phyloP scores from a whole-genome alignment of 2,113 vertebrate species.

The Atlantisia rogersi region DNA sequence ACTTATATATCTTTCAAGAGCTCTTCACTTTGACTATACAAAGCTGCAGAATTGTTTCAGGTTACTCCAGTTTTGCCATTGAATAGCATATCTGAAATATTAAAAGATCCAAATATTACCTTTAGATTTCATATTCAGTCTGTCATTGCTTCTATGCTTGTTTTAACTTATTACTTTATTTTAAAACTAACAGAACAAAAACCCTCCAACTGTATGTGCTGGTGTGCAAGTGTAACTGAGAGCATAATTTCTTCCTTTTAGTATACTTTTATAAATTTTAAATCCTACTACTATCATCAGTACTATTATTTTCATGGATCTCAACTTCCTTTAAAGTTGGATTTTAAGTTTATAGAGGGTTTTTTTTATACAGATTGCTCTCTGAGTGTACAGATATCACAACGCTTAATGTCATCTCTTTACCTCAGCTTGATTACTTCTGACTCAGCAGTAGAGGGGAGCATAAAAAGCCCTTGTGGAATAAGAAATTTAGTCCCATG shows the following conservation, averaged over 20 bases:
- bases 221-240: background rate
- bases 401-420: background rate
- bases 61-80: background rate
- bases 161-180: background rate
- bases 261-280: background rate
- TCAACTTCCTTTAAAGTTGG: background rate
- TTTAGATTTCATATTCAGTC: background rate
- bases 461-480: background rate
- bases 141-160: background rate
- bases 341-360: background rate
- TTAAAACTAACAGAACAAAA: background rate
- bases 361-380: background rate
- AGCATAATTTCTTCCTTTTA: background rate
- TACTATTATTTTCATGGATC: background rate
- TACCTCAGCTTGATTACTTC: background rate
- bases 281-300: background rate
- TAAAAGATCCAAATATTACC: background rate
- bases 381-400: background rate
- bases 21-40: background rate
- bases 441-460: background rate
- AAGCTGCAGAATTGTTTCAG: background rate
- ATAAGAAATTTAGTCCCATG: background rate
- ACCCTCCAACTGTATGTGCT: background rate
- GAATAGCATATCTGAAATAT: background rate
- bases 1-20: background rate